Base-by-base conservation (phyloP, 2,113 vertebrate genomes). In the Indri indri region DNA sequence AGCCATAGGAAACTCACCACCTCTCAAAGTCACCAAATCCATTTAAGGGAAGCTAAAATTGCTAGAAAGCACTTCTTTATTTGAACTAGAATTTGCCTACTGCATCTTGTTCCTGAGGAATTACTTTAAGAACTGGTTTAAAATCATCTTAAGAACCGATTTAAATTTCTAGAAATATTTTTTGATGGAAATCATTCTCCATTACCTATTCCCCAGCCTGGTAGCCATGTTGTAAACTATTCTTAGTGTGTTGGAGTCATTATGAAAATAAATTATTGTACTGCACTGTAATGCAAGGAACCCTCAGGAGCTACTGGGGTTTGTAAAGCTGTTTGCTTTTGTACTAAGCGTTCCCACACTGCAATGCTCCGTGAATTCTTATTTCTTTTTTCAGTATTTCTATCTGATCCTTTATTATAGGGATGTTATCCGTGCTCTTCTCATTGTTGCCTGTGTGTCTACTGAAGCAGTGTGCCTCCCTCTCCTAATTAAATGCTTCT, bases 401-500 rank as follows among this genome's bases (percentile, higher is more conserved):
- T 79, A 37, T 66, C 54, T 88, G 63, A 63, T 74, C 57, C 52
- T 71, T 92, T 61, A 52, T 74, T 85, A 37, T 2, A 30, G 8
- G 70, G 18, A 87, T 8, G 37, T 9, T 79, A 70, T n/a, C 34
- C 14, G 0, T 52, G 40, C 74, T 40, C 14, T 86, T 52, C 59
- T 88, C 34, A 37, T 45, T 47, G 14, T 16, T 30, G 17, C 79
- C 77, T 79, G n/a, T 1, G 20, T 34, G 57, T 34, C 47, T 20
- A 18, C 66, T 6, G 50, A 63, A 87, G 57, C 47, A 14, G 40
- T 30, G 66, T 37, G 8, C 68, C 30, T 85, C 47, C 47, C 12
- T 83, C 83, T 89, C 54, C 65, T 81, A 84, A 95, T 83, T 83
- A 89, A 95, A 80, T 34, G 30, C 11, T 79, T 73, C 63, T 70